Percentiles rank a stretch among this genome's conserved stretches.
These are phyloP conservation scores for Toxotes chatareus DNA, from an alignment of 2,113 vertebrate genomes.

Conservation along the genomic window DNA sequence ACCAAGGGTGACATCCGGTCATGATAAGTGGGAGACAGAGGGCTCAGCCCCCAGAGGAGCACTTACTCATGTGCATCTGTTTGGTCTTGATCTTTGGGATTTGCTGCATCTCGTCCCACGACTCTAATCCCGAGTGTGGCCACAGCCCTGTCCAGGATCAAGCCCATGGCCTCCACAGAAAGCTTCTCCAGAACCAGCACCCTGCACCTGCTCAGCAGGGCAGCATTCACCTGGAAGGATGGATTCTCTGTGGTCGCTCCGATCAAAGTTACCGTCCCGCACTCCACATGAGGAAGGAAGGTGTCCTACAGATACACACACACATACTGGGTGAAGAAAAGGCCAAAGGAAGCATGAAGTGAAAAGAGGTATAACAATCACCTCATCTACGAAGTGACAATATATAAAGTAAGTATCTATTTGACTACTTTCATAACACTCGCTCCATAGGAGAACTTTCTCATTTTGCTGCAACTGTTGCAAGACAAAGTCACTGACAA, in stretches of 20 bases:
- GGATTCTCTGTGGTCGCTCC: slow-evolving; percentile 98
- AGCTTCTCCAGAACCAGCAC: slow-evolving; percentile 96
- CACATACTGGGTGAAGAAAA: not conserved
- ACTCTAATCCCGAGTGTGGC: slow-evolving; percentile 88
- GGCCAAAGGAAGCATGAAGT: not conserved
- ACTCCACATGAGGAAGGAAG: slow-evolving; percentile 97
- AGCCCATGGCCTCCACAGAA: slow-evolving; percentile 90
- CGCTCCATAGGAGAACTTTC: not conserved
- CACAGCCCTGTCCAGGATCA: slow-evolving; percentile 89
- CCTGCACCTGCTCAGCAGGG: slow-evolving; percentile 94
- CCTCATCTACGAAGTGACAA: not conserved
- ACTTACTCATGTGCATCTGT: slow-evolving; percentile 86
- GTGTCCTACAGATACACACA: slow-evolving; percentile 85
- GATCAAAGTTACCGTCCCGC: slow-evolving; percentile 95
- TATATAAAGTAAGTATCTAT: slow-evolving; percentile 49
- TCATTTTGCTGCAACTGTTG: not conserved
- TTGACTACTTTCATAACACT: not conserved
- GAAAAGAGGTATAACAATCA: slow-evolving; percentile 24
- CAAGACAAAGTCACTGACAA: not conserved
- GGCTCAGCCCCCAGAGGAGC: slow-evolving; percentile 45
- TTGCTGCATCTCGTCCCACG: slow-evolving; percentile 65
- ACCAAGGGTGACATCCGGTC: slow-evolving; percentile 26
- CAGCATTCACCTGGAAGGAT: slow-evolving; percentile 96
- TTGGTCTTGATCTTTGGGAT: slow-evolving; percentile 74
- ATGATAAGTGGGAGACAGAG: slow-evolving; percentile 41